phyloP scores from a whole-genome alignment of 1,140 invertebrate genomes.

The Hylyphantes graminicola region DNA sequence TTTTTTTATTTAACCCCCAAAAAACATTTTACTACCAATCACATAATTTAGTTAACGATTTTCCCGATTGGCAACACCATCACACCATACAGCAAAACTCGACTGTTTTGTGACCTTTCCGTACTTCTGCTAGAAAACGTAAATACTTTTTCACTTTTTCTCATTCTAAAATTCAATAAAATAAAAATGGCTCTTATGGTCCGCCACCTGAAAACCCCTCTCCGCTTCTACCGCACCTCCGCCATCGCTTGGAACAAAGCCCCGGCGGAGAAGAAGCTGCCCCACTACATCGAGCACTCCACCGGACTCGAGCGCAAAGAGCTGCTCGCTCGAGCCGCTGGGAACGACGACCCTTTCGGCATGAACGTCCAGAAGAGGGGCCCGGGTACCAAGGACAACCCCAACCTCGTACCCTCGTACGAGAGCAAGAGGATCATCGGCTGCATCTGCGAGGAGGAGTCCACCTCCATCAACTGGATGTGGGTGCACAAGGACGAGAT shows the following conservation, averaged over 20 bases:
- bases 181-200: conserved; percentile 33
- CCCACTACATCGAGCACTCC: conserved; percentile 80
- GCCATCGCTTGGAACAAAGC: neutral
- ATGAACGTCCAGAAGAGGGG: conserved; percentile 83
- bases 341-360: conserved; percentile 92
- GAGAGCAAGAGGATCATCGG: conserved; percentile 91
- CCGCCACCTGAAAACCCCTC: neutral
- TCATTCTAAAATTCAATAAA: neutral
- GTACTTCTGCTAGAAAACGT: neutral
- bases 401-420: conserved; percentile 89
- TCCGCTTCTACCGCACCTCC: conserved; percentile 25
- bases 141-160: neutral
- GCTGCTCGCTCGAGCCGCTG: conserved; percentile 82
- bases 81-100: too few relatives aligned
- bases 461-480: conserved; percentile 90
- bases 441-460: conserved; percentile 96
- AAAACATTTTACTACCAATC: too few relatives aligned
- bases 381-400: conserved; percentile 84
- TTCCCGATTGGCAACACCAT: too few relatives aligned
- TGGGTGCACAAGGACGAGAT: conserved; percentile 89
- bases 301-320: conserved; percentile 93
- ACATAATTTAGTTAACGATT: too few relatives aligned
- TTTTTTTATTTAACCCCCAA: too few relatives aligned
- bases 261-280: conserved; percentile 30
- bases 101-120: conserved; percentile 2